Percentiles rank a stretch among this genome's conserved stretches.
phyloP scores from a whole-genome alignment of 1,140 invertebrate genomes.

The Sarcophaga peregrina region DNA sequence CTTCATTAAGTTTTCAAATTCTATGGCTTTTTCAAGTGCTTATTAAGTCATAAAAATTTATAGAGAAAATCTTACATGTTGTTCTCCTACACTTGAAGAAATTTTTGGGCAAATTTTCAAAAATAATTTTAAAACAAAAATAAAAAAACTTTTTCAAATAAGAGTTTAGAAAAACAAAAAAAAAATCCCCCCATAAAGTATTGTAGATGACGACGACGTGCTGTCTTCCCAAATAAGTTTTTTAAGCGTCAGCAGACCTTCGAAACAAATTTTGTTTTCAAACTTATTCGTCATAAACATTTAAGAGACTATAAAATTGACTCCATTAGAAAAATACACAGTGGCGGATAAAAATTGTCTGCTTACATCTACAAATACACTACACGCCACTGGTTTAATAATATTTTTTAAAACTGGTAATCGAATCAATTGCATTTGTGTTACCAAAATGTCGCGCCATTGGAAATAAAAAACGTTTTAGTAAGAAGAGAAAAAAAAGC shows the following conservation, averaged over 20 bases:
- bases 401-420: neutral
- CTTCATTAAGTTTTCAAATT: no score
- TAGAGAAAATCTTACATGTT: neutral
- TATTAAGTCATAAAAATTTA: no score
- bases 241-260: neutral
- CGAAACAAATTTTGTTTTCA: neutral
- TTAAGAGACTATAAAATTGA: neutral
- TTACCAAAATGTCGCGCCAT: slow-evolving; percentile 10
- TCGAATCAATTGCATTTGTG: neutral
- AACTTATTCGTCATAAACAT: slow-evolving; percentile 12
- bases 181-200: neutral
- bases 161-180: neutral
- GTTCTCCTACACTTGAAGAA: neutral
- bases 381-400: neutral
- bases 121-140: no score
- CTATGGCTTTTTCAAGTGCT: no score
- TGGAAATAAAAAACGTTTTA: neutral
- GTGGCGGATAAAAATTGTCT: neutral
- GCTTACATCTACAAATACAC: neutral
- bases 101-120: no score
- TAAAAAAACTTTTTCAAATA: no score
- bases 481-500: slow-evolving; percentile 15
- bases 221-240: neutral
- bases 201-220: neutral
- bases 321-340: neutral